Evolutionary conservation across 2,113 vertebrate species (phyloP).

Genomic region (Rhinopomastus cyanomelas): DNA sequence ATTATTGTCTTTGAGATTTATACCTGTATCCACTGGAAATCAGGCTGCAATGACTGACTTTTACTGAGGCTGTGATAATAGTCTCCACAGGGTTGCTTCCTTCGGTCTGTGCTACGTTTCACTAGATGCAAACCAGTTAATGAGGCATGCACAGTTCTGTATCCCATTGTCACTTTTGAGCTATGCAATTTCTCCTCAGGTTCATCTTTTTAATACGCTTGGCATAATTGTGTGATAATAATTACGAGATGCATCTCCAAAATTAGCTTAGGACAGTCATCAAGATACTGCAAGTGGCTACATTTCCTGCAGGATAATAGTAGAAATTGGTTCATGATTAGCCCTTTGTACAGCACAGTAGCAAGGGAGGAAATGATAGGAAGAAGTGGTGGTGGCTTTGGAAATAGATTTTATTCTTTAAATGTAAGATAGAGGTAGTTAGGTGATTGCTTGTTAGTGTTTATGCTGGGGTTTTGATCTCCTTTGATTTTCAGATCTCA

Average conservation of each 20-base stretch:
- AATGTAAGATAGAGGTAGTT: neutral
- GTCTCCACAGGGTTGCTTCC: neutral
- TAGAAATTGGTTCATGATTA: slow-evolving; percentile 8
- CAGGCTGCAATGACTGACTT: neutral
- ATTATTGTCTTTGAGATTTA: neutral
- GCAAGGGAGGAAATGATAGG: neutral
- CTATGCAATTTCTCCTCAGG: neutral
- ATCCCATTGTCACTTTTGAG: neutral
- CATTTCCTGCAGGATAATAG: neutral
- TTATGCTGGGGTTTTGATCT: neutral
- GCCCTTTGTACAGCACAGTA: neutral
- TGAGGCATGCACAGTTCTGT: neutral
- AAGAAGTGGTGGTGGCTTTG: neutral
- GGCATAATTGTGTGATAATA: neutral
- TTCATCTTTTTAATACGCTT: neutral
- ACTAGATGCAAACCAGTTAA: neutral
- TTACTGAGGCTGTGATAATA: neutral
- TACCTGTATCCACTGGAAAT: neutral
- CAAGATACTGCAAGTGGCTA: neutral
- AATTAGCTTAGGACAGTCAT: slow-evolving; percentile 19
- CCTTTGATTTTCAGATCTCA: neutral
- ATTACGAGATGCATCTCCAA: neutral
- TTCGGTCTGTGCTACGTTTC: neutral
- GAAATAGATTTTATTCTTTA: neutral
- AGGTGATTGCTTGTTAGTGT: neutral